Evolutionary conservation across 1,140 invertebrate genomes (phyloP).

Genomic region (Fopius arisanus): DNA sequence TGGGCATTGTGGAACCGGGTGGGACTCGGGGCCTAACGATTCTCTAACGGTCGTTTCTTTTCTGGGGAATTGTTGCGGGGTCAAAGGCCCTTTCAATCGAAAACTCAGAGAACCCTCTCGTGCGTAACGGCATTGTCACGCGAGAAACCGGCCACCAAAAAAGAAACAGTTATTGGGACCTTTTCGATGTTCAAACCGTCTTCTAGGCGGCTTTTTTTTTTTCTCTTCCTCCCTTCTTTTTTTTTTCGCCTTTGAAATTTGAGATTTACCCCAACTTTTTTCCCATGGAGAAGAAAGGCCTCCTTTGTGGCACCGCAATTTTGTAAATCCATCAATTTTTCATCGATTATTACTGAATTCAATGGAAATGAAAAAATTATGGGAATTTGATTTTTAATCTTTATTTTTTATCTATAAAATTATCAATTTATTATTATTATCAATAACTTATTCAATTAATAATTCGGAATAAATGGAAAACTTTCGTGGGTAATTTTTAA

Average conservation of each 20-base stretch:
- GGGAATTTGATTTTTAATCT: too few relatives aligned
- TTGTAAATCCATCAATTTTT: too few relatives aligned
- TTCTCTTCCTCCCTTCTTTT: not conserved
- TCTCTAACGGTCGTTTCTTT: conserved; percentile 16
- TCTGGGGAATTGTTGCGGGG: not conserved
- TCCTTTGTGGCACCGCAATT: too few relatives aligned
- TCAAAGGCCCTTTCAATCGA: conserved; percentile 15
- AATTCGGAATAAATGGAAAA: too few relatives aligned
- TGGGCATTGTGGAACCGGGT: not conserved
- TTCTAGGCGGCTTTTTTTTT: not conserved
- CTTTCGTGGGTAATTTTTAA: too few relatives aligned
- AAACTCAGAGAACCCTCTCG: not conserved
- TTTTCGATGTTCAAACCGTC: not conserved
- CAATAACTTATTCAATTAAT: too few relatives aligned
- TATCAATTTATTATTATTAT: too few relatives aligned
- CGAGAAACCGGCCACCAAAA: conserved; percentile 15
- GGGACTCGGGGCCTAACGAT: conserved; percentile 4
- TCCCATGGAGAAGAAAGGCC: too few relatives aligned
- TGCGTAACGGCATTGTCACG: conserved; percentile 26
- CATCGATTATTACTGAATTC: too few relatives aligned
- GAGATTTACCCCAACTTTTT: too few relatives aligned
- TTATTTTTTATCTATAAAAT: too few relatives aligned
- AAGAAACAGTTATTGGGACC: conserved; percentile 16
- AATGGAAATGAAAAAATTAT: too few relatives aligned
- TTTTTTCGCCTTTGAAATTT: not conserved